phyloP scores from a whole-genome alignment of 2,888 invertebrate species.

The Cyclophora albipunctata region DNA sequence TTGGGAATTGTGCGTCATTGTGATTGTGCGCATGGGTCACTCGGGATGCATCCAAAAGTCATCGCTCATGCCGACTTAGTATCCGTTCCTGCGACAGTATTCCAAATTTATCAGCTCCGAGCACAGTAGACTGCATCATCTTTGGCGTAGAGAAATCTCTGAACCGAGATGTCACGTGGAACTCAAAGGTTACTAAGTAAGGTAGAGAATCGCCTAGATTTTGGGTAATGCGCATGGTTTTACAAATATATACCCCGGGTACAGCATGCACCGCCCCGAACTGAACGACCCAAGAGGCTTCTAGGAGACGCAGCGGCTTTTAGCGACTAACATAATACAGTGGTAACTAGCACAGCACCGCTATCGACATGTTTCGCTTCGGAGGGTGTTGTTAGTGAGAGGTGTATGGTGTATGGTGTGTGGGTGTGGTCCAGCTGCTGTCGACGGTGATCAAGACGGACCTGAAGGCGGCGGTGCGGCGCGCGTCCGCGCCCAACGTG shows the following conservation, averaged over 20 bases:
- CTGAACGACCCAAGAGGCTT: constrained; percentile 10
- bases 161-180: constrained; percentile 5
- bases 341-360: constrained; percentile 40
- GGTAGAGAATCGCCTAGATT: constrained; percentile 6
- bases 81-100: constrained; percentile 10
- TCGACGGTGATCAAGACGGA: constrained; percentile 86
- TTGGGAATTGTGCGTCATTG: constrained; percentile 16
- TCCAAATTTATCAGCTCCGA: constrained; percentile 13
- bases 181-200: constrained; percentile 19
- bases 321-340: constrained; percentile 44
- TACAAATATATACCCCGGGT: constrained; percentile 16
- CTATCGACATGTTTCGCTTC: constrained; percentile 20
- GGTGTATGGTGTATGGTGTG: constrained; percentile 23
- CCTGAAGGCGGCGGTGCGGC: constrained; percentile 69
- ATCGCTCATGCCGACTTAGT: constrained; percentile 18
- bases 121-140: constrained; percentile 2
- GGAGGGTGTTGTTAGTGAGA: constrained; percentile 4
- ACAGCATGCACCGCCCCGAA: constrained; percentile 32
- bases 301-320: constrained; percentile 20
- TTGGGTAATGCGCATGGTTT: constrained; percentile 19
- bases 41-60: constrained; percentile 10
- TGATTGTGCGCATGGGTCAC: constrained; percentile 22
- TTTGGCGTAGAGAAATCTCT: constrained; percentile 16
- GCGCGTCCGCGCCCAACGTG: constrained; percentile 59
- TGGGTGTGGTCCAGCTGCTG: constrained; percentile 78